Conservation (phyloP, 2,888 invertebrate species). For the Stictocephala bisonia region DNA sequence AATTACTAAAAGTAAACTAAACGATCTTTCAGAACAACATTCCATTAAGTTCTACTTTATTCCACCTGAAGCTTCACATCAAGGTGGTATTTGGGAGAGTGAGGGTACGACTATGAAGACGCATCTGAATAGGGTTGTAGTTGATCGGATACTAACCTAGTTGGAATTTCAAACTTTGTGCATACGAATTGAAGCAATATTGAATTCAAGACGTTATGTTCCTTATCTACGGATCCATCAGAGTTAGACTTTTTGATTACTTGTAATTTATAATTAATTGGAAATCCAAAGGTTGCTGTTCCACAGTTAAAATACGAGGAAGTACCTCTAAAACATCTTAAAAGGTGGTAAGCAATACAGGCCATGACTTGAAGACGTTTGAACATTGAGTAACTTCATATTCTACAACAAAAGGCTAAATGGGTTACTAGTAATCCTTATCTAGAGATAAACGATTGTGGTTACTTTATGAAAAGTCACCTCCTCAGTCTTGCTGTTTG, state of each 20-base stretch:
- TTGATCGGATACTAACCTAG: background rate
- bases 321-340: slow-evolving; percentile 49
- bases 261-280: slow-evolving; percentile 56
- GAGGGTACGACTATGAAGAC: background rate
- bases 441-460: too few relatives aligned
- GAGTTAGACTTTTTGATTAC: slow-evolving; percentile 56
- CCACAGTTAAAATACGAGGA: slow-evolving; percentile 54
- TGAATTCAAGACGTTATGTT: background rate
- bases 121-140: slow-evolving; percentile 1
- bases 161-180: background rate
- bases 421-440: too few relatives aligned
- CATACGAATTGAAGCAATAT: slow-evolving; percentile 4
- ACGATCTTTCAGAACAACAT: background rate
- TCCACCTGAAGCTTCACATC: background rate
- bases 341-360: slow-evolving; percentile 9
- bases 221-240: slow-evolving; percentile 10
- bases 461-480: too few relatives aligned
- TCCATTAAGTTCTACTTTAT: background rate
- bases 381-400: too few relatives aligned
- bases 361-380: too few relatives aligned
- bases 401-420: too few relatives aligned
- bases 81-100: slow-evolving; percentile 8
- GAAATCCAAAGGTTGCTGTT: slow-evolving; percentile 48
- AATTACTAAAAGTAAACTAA: background rate
- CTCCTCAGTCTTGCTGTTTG: too few relatives aligned